These are phyloP conservation scores for Papilio protenor DNA, from an alignment of 2,888 invertebrate genomes.

Conservation along the genomic window DNA sequence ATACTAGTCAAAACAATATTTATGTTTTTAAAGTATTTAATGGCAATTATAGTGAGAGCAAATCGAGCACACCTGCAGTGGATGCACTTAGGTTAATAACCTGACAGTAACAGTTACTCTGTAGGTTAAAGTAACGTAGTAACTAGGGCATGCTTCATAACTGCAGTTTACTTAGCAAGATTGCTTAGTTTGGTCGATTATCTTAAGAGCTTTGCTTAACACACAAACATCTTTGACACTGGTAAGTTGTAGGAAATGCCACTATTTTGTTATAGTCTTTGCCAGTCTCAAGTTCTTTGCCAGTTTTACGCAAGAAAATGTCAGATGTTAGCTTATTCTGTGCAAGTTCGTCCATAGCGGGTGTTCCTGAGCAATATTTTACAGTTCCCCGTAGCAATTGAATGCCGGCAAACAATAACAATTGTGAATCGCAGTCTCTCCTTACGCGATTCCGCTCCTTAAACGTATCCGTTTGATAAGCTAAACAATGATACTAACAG, in stretches of 20 bases:
- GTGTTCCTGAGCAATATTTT: constrained; percentile 12
- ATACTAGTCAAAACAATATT: background rate
- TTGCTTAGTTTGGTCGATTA: background rate
- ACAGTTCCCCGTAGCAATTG: constrained; percentile 11
- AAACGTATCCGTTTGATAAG: constrained; percentile 33
- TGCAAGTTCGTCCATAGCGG: background rate
- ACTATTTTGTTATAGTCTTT: background rate
- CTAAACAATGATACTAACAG: background rate
- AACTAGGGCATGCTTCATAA: constrained; percentile 16
- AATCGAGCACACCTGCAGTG: background rate
- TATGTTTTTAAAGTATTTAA: background rate
- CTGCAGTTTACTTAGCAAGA: background rate
- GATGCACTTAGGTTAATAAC: constrained; percentile 31
- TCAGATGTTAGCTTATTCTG: background rate
- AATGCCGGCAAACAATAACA: constrained; percentile 23
- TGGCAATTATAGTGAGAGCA: background rate
- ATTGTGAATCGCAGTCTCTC: constrained; percentile 20
- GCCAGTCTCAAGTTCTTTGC: background rate
- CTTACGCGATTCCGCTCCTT: constrained; percentile 19
- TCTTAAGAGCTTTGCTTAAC: constrained; percentile 6
- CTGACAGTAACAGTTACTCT: constrained; percentile 6
- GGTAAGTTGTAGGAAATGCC: background rate
- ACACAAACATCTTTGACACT: background rate
- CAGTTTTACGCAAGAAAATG: background rate
- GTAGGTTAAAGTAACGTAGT: constrained; percentile 1